Conservation (phyloP, 1,140 invertebrate genomes). For the Bemisia tabaci region DNA sequence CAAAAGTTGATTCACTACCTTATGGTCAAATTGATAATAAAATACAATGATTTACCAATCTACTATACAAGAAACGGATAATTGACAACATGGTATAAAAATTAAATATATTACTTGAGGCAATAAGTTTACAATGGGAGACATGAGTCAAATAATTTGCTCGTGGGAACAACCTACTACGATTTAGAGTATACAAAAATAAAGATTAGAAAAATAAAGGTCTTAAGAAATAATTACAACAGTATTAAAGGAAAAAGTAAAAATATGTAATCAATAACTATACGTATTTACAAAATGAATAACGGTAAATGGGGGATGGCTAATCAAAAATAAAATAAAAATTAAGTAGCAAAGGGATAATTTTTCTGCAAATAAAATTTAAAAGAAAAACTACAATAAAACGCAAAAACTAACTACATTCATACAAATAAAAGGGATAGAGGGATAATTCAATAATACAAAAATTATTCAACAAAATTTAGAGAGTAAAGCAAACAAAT, state of each 20-base stretch:
- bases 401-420: no score
- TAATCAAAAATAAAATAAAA: neutral
- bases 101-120: neutral
- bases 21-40: neutral
- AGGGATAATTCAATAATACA: no score
- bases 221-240: neutral
- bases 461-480: neutral
- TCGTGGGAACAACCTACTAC: no score
- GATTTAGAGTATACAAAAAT: neutral
- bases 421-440: neutral
- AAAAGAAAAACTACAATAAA: no score
- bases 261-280: neutral
- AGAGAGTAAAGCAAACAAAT: neutral
- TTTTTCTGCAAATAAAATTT: no score
- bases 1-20: neutral
- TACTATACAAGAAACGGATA: no score
- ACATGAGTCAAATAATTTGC: neutral
- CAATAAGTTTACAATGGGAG: no score
- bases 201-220: neutral
- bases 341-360: neutral
- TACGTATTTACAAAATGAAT: neutral
- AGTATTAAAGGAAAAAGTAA: neutral
- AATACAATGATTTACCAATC: neutral
- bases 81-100: neutral
- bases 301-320: no score